Base-by-base conservation (phyloP, 2,113 vertebrate species). In the Eubucco bourcierii region DNA sequence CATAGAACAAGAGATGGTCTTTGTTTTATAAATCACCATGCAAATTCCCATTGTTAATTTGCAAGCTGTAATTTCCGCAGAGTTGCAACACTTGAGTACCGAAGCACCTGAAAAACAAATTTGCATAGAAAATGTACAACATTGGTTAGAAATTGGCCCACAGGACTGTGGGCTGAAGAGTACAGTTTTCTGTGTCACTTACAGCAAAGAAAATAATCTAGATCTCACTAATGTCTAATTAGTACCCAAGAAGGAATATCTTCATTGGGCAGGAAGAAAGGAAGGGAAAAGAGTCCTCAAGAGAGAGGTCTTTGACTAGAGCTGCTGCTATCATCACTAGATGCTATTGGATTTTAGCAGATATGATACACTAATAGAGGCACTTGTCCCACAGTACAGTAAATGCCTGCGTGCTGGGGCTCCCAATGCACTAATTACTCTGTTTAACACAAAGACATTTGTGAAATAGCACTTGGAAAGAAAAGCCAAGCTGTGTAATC, bases 351-450 rank as follows among this genome's bases (percentile, higher is more conserved):
- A 28, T 94, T 95, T 90, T 21, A 33, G 10, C 2, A 76, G 86
- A 88, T 84, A 73, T 1, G 78, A 46, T 28, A 3, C 73, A 59
- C 7, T 31, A 81, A 58, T 2, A 61, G 85, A 91, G 65, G 23
- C 83, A 5, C 74, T 80, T 46, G 23, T 67, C 76, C 83, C 80
- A 39, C 44, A 58, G 70, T 12, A 68, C 58, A 41, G 29, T 34
- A 73, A 52, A 13, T 14, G 65, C 52, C 60, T 63, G 64, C 46
- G 28, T 75, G 79, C 67, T 88, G 73, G 76, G 90, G 73, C 65
- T 95, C 95, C 90, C 96, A 93, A 87, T 84, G 16, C 88, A 93
- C 87, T 96, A 92, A 88, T 96, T 90, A 82, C 88, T 81, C 70
- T 84, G 41, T 63, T 79, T 73, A 81, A 88, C 86, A 87, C 83